Base-by-base conservation (phyloP, 2,888 invertebrate genomes). In the Rhyacophila evoluta region DNA sequence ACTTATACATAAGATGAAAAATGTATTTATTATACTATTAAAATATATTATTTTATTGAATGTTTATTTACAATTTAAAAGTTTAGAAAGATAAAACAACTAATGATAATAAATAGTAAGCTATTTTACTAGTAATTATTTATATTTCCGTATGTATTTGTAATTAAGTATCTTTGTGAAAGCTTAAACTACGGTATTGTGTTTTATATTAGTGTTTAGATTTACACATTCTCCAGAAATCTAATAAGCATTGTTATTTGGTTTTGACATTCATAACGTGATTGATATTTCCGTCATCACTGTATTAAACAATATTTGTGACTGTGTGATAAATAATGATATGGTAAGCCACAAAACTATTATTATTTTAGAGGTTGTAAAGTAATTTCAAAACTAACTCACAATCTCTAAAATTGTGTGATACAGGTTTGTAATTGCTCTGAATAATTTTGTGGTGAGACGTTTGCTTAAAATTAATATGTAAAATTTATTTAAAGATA, bases 221-320 rank as follows among this genome's bases (percentile, higher is more conserved):
- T 55, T 55, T 0, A 55, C 55, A 55, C 55, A 55, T 55, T 55
- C 55, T 25, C 55, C 19, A 19, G 8, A 55, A 55, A 55, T 55
- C 55, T 8, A 55, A 55, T 55, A 55, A 8, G 55, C 25, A 6
- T 19, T 19, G 55, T 25, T 25, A 55, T 55, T 55, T 55, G 55
- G 55, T 25, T 55, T 12, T 55, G 55, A 55, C 25, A 55, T 55
- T 55, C 55, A 25, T 55, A 55, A 55, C 55, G 55, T 55, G 55
- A 55, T 55, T 55, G 55, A 55, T 55, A 55, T 55, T 55, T 55
- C 55, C 55, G 55, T 55, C 55, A 55, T 55, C 25, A 8, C 55
- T 19, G 10, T 8, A 55, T 55, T 55, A 55, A 55, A 15, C 19
- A 5, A 19, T 19, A 6, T 41, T 55, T 55, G 55, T 25, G 5